phyloP scores from a whole-genome alignment of 2,888 invertebrate genomes.

The Hydropsyche betteni region DNA sequence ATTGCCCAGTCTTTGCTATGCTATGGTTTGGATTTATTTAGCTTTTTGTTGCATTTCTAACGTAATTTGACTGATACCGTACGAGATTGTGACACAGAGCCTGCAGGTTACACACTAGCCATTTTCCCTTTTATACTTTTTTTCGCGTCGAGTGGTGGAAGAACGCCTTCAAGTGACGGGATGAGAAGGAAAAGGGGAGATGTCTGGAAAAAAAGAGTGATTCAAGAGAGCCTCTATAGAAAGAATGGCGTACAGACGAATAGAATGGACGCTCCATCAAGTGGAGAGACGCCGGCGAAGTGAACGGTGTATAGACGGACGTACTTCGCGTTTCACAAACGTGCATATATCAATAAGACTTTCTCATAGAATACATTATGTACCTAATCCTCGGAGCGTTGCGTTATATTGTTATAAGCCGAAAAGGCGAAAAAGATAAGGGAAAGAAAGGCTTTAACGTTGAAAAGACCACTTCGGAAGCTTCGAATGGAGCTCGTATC shows the following conservation, averaged over 20 bases:
- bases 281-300: slow-evolving; percentile 31
- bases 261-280: slow-evolving; percentile 38
- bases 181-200: slow-evolving; percentile 19
- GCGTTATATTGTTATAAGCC: too few relatives aligned
- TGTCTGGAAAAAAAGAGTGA: slow-evolving; percentile 32
- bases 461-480: not conserved
- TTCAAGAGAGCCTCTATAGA: slow-evolving; percentile 32
- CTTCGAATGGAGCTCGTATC: slow-evolving; percentile 6
- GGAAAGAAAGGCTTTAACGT: not conserved
- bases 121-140: slow-evolving; percentile 28
- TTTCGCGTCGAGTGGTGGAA: not conserved
- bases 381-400: not conserved
- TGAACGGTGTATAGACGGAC: slow-evolving; percentile 30
- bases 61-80: not conserved
- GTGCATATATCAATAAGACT: not conserved
- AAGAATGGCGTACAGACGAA: slow-evolving; percentile 32
- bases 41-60: too few relatives aligned
- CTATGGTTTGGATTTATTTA: too few relatives aligned
- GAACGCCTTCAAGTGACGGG: slow-evolving; percentile 29
- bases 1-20: not conserved
- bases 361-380: too few relatives aligned
- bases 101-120: slow-evolving; percentile 14
- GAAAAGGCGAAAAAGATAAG: too few relatives aligned
- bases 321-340: slow-evolving; percentile 10
- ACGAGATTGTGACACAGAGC: slow-evolving; percentile 2